Conservation (phyloP, 2,888 invertebrate species). For the Polydrusus cervinus region DNA sequence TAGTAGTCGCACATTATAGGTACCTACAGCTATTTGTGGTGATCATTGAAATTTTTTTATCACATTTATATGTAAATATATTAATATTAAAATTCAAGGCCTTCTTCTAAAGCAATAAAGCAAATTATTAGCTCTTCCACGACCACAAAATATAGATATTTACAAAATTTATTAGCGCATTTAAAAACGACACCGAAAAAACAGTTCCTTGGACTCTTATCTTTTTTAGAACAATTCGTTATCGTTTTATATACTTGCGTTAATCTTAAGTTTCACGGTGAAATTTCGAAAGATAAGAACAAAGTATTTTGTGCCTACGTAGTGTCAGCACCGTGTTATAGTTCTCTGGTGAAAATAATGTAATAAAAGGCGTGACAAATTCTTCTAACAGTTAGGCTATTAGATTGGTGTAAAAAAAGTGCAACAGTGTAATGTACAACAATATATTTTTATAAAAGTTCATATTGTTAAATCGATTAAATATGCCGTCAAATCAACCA, state of each 20-base stretch:
- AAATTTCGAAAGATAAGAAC: conserved; percentile 19
- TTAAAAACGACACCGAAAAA: conserved; percentile 24
- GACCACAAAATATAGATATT: conserved; percentile 14
- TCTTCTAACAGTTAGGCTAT: background rate
- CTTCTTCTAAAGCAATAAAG: background rate
- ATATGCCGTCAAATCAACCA: conserved; percentile 2
- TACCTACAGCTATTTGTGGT: background rate
- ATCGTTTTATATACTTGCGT: background rate
- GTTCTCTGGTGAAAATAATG: background rate
- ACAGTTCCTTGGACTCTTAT: conserved; percentile 31
- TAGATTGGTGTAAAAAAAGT: background rate
- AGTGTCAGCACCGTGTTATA: background rate
- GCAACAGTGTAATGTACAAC: background rate
- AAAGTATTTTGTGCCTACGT: background rate
- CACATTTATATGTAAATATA: conserved; percentile 16
- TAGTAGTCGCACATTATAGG: no score
- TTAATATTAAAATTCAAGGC: conserved; percentile 21
- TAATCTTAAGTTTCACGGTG: conserved; percentile 18
- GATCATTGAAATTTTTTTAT: conserved; percentile 7
- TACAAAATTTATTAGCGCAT: conserved; percentile 20
- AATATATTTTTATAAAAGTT: background rate
- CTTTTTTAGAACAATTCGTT: conserved; percentile 20
- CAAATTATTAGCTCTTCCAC: conserved; percentile 6
- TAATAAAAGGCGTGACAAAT: background rate
- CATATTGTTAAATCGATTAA: conserved; percentile 1